These are phyloP conservation scores for Polia nebulosa DNA, from an alignment of 2,888 invertebrate genomes.

Conservation along the genomic window DNA sequence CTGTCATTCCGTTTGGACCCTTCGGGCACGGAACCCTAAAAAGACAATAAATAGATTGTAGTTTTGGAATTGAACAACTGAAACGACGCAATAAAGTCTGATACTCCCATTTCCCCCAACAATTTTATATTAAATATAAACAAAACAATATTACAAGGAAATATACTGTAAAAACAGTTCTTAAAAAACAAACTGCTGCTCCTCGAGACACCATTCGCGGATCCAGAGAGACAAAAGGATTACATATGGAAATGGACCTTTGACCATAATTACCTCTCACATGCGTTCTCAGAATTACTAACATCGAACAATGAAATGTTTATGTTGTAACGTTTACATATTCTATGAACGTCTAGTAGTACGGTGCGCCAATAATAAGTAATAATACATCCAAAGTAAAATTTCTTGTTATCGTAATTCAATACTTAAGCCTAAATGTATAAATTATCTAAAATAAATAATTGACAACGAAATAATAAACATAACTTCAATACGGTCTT, in stretches of 20 bases:
- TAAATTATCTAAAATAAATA: constrained; percentile 66
- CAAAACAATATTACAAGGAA: not conserved
- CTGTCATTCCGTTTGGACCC: too few species aligned
- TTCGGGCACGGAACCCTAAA: too few species aligned
- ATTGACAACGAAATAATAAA: constrained; percentile 66
- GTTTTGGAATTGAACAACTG: not conserved
- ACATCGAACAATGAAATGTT: constrained; percentile 10
- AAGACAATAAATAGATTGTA: not conserved
- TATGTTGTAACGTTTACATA: not conserved
- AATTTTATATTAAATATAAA: not conserved
- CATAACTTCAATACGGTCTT: constrained; percentile 37
- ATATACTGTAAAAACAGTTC: not conserved
- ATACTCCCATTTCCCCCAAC: not conserved
- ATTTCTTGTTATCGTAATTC: constrained; percentile 8
- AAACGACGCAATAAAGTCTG: not conserved
- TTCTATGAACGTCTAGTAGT: constrained; percentile 24
- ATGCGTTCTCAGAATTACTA: not conserved
- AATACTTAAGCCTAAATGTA: constrained; percentile 34
- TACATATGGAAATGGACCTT: not conserved
- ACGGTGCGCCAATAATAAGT: constrained; percentile 10
- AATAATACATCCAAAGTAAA: constrained; percentile 28
- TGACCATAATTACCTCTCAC: not conserved
- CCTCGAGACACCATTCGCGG: not conserved
- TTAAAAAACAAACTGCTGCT: not conserved
- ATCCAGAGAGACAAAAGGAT: not conserved